Evolutionary conservation across 92 coral and sea anemone genomes (phyloP), one percentile per base, ranked within the genome.

Genomic region (Metridium senile): DNA sequence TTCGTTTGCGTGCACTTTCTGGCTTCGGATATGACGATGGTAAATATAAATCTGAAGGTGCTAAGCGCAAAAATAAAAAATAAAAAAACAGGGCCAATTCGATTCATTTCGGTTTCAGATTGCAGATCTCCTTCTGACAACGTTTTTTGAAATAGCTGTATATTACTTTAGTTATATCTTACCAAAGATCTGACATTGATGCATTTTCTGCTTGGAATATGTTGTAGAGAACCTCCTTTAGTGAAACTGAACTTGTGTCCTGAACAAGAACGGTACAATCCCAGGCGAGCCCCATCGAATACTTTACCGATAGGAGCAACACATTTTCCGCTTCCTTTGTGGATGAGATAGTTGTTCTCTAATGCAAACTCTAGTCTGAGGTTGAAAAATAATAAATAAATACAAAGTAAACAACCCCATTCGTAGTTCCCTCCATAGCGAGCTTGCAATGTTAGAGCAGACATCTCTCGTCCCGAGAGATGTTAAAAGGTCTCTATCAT

Each of bases 231-330:
- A 8, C 99, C 99, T 58, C 94, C 96, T 70, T 90, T 77, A 0
- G 99, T 95, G 70, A 95, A 92, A 47, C 93, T 89, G 81, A 95
- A 95, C 82, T 92, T 85, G 75, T 89, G 86, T 31, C 93, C 96
- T 3, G 11, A 78, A 39, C 99, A 95, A 19, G 79, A 52, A 47
- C 84, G 66, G 72, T 82, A 92, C 63, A 95, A 72, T 18, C 97
- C 99, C 51, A 95, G 89, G 2, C 53, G 67, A 0, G 88, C 93
- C 3, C 99, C 99, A 27, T 95, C 92, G 43, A 70, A 51, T 0
- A 69, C 80, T 22, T 72, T 66, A 21, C 93, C 93, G 1, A 74
- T 78, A 9, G 97, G 96, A 11, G 72, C 74, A 4, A 87, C 97
- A 34, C 99, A 95, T 74, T 84, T 92, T 22, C 89, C 86, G 58